Evolutionary conservation across 1,140 invertebrate species (phyloP).

Genomic region (Tetramorium alpestre): DNA sequence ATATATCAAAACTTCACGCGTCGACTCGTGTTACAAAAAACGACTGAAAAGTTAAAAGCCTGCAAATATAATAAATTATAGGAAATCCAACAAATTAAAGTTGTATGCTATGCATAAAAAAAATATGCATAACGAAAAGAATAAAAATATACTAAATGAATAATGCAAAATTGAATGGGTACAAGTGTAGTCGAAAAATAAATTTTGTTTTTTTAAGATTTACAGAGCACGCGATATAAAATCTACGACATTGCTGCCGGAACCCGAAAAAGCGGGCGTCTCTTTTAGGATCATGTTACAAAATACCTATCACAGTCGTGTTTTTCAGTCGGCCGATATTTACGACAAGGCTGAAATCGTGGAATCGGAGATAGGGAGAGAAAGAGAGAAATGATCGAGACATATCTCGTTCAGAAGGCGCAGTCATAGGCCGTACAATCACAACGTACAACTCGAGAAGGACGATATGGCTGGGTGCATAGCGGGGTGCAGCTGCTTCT

Average conservation of each 20-base stretch:
- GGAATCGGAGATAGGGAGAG: conserved; percentile 2
- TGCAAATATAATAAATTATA: not conserved
- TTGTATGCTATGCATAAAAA: not conserved
- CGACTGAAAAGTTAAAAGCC: not conserved
- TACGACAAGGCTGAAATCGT: conserved; percentile 12
- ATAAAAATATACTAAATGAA: not conserved
- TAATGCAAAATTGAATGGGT: not conserved
- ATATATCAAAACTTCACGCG: too few species aligned
- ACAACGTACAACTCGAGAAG: conserved; percentile 26
- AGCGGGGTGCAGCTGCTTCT: conserved; percentile 72
- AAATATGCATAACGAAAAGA: not conserved
- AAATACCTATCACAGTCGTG: conserved; percentile 20
- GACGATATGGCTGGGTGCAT: conserved; percentile 55
- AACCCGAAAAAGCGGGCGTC: conserved; percentile 5
- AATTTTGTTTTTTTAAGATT: not conserved
- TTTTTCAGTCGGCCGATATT: conserved; percentile 18
- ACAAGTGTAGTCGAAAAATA: not conserved
- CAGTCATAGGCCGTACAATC: conserved; percentile 53
- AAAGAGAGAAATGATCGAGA: conserved; percentile 5
- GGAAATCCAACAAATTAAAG: not conserved
- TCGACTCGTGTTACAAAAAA: too few species aligned
- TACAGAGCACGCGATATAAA: not conserved
- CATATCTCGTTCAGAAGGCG: conserved; percentile 23
- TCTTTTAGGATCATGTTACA: conserved; percentile 20
- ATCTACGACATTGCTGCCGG: not conserved